Evolutionary conservation across 2,797 vertebrate genomes (phyloP).

Genomic region (Darevskia mixta): DNA sequence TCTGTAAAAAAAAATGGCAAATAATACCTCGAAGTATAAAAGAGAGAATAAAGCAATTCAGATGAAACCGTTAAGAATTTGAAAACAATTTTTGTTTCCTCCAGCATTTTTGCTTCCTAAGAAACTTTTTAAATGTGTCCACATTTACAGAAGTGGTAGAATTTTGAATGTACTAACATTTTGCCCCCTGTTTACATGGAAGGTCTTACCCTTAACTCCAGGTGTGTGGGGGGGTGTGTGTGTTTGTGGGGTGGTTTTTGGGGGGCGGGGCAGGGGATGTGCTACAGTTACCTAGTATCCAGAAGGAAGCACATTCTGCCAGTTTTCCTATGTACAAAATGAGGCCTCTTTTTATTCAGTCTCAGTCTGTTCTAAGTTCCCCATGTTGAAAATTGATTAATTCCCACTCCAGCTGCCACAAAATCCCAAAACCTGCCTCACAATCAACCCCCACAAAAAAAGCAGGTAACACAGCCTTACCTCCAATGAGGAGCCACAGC

Average conservation of each 20-base stretch:
- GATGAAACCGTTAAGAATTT: neutral
- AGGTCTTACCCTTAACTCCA: neutral
- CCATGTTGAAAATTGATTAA: neutral
- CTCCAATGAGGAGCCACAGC: neutral
- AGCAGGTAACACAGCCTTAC: neutral
- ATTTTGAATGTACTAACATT: neutral
- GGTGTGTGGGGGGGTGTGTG: neutral
- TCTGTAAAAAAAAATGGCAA: neutral
- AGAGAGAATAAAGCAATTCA: fast-evolving
- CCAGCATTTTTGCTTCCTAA: neutral
- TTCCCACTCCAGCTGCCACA: neutral
- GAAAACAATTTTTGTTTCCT: neutral
- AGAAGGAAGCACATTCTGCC: neutral
- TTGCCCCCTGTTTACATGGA: neutral
- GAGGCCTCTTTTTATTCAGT: neutral
- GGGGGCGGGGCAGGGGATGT: neutral
- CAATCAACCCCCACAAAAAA: neutral
- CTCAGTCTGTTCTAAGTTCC: neutral
- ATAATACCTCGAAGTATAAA: neutral
- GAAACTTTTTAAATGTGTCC: neutral
- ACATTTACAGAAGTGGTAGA: too few species aligned
- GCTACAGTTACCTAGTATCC: neutral
- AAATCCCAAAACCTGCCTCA: neutral
- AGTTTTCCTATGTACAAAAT: neutral
- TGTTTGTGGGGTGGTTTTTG: too few species aligned